A percentile compares a stretch with the other conserved stretches of the same genome.
Evolutionary conservation across 2,113 vertebrate genomes (phyloP).

Genomic region (Charina bottae): DNA sequence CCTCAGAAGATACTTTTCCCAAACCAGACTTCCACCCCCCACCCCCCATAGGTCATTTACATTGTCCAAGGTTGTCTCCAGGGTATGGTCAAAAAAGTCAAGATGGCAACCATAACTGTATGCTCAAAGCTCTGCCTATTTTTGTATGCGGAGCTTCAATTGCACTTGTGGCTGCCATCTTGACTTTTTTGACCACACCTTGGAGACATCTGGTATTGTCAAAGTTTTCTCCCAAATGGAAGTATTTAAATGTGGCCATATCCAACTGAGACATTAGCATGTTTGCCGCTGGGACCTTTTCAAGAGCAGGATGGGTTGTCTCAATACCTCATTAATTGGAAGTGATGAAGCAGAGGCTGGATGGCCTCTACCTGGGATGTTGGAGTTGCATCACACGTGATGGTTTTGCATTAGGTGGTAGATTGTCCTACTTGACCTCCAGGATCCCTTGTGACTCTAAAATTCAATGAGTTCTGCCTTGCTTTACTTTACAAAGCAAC

Average conservation of each 20-base stretch:
- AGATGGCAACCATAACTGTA: background rate
- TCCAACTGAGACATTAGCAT: background rate
- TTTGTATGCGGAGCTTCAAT: background rate
- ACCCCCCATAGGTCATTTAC: background rate
- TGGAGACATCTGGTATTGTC: background rate
- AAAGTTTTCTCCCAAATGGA: background rate
- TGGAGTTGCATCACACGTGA: background rate
- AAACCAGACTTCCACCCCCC: background rate
- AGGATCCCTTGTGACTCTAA: background rate
- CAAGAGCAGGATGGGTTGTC: background rate
- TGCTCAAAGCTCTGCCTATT: background rate
- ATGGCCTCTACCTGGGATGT: background rate
- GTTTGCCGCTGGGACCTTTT: too few relatives aligned
- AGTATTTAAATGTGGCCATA: background rate
- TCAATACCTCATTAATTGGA: background rate
- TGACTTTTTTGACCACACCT: background rate
- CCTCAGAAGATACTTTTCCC: background rate
- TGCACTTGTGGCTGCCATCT: background rate
- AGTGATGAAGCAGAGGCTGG: background rate
- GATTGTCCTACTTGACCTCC: background rate
- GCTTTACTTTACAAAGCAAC: background rate
- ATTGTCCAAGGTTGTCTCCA: background rate
- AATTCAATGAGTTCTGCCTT: background rate
- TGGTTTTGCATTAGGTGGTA: background rate
- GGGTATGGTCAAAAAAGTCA: background rate